A percentile compares a stretch with the other conserved stretches of the same genome.
Conservation (phyloP, 2,797 vertebrate species). For the Semaprochilodus insignis region DNA sequence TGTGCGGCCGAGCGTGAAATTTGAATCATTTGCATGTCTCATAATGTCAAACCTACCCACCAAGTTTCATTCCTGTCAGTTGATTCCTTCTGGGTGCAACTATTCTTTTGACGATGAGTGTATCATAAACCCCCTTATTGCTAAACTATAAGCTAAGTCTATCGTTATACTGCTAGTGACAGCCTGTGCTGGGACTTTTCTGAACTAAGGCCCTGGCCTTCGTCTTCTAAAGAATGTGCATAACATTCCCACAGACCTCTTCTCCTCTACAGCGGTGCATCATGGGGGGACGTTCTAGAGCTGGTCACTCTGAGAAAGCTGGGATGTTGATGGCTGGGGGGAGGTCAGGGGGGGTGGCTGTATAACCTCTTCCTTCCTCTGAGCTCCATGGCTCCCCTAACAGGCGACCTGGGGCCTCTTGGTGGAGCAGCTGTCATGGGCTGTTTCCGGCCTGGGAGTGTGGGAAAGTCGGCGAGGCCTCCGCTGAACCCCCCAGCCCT, state of each 20-base stretch:
- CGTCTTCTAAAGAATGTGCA: slow-evolving; percentile 26
- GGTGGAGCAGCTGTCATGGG: slow-evolving; percentile 74
- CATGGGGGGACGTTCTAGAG: slow-evolving; percentile 44
- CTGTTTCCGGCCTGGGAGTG: slow-evolving; percentile 76
- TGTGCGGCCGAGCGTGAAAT: too few species aligned
- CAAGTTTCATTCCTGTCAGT: too few species aligned
- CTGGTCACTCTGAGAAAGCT: slow-evolving; percentile 51
- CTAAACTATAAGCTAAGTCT: neutral
- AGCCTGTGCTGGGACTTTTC: slow-evolving; percentile 18
- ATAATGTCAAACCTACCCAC: too few species aligned
- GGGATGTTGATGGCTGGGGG: slow-evolving; percentile 31
- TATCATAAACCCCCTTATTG: neutral
- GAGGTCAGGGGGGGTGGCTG: slow-evolving; percentile 36
- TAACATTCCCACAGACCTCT: slow-evolving; percentile 62
- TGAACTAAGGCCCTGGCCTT: slow-evolving; percentile 28
- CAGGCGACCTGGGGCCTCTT: slow-evolving; percentile 69
- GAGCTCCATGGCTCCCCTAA: slow-evolving; percentile 63
- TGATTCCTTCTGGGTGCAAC: too few species aligned
- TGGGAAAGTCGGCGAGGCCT: slow-evolving; percentile 78
- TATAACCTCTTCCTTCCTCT: slow-evolving; percentile 75
- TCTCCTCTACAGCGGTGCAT: slow-evolving; percentile 51
- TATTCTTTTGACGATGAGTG: neutral
- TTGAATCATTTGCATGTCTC: too few species aligned
- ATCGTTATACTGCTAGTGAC: neutral
- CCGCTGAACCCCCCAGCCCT: slow-evolving; percentile 61